Conservation (phyloP, 2,888 invertebrate genomes). For the Polylopha cassiicola region DNA sequence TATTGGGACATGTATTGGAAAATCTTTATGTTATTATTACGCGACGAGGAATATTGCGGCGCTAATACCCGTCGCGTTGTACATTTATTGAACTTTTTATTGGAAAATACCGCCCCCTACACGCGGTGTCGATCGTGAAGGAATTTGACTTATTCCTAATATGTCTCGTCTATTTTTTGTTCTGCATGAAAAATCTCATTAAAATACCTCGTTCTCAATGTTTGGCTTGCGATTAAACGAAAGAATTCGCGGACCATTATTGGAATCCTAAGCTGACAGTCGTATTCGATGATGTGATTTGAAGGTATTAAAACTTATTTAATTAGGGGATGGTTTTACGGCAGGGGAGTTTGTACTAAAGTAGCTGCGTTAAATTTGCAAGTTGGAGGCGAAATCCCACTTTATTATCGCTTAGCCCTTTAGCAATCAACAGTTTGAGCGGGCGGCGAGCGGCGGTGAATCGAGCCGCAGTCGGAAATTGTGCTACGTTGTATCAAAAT, state of each 20-base stretch:
- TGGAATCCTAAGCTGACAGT: slow-evolving; percentile 19
- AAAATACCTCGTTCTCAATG: slow-evolving; percentile 37
- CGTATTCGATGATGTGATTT: slow-evolving; percentile 13
- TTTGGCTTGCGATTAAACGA: slow-evolving; percentile 24
- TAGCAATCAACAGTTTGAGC: slow-evolving; percentile 36
- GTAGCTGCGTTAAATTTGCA: slow-evolving; percentile 8
- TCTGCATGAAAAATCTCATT: slow-evolving; percentile 36
- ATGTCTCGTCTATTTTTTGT: slow-evolving; percentile 23
- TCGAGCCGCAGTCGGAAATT: slow-evolving; percentile 51
- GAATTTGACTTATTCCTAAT: slow-evolving; percentile 27
- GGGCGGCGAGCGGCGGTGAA: slow-evolving; percentile 25
- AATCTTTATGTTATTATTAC: slow-evolving; percentile 69
- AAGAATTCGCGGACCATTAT: slow-evolving; percentile 17
- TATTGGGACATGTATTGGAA: slow-evolving; percentile 62
- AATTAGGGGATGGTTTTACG: slow-evolving; percentile 9
- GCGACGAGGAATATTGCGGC: slow-evolving; percentile 52
- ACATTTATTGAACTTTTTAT: slow-evolving; percentile 65
- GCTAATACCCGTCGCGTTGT: slow-evolving; percentile 60
- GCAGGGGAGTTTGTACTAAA: background rate
- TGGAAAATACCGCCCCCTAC: slow-evolving; percentile 55
- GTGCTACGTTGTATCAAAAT: slow-evolving; percentile 62
- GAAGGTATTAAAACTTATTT: slow-evolving; percentile 18
- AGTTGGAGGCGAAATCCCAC: slow-evolving; percentile 29
- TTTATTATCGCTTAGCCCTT: slow-evolving; percentile 36
- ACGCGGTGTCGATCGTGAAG: slow-evolving; percentile 34